Percentiles rank a stretch among this genome's conserved stretches.
Conservation (phyloP, 2,888 invertebrate species). For the Phalangium opilio region DNA sequence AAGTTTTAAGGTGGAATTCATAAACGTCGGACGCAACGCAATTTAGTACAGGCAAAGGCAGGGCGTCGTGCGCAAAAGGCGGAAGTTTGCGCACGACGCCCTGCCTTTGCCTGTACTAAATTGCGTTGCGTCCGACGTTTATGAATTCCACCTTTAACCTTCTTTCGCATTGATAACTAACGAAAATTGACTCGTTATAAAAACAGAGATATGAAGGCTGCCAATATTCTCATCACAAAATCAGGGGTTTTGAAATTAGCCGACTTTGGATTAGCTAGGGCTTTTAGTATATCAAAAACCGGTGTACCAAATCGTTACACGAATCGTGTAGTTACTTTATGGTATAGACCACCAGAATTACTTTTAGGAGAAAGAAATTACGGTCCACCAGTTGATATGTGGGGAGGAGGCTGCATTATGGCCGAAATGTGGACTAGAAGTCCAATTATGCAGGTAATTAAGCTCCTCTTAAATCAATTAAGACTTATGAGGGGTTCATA, state of each 20-base stretch:
- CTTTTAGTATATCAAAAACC: constrained; percentile 73
- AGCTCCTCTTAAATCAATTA: background rate
- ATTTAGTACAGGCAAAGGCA: too few species aligned
- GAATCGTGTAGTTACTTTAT: constrained; percentile 44
- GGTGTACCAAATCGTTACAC: constrained; percentile 77
- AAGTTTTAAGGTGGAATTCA: too few species aligned
- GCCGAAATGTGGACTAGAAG: constrained; percentile 95
- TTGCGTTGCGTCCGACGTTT: too few species aligned
- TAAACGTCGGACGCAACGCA: too few species aligned
- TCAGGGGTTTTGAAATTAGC: constrained; percentile 86
- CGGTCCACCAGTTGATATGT: constrained; percentile 88
- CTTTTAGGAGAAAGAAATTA: constrained; percentile 73
- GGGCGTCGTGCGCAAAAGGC: too few species aligned
- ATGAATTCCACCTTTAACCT: background rate
- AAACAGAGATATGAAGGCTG: constrained; percentile 94
- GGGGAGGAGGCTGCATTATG: constrained; percentile 94
- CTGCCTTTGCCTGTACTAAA: too few species aligned
- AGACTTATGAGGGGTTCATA: background rate
- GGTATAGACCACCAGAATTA: constrained; percentile 81
- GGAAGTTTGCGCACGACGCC: too few species aligned
- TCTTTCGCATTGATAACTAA: constrained; percentile 14
- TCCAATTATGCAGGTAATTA: constrained; percentile 19
- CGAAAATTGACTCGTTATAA: background rate
- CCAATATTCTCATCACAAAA: constrained; percentile 92
- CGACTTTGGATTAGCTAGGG: constrained; percentile 92